phyloP scores from a whole-genome alignment of 2,888 invertebrate species.

The Drosophila cognata region DNA sequence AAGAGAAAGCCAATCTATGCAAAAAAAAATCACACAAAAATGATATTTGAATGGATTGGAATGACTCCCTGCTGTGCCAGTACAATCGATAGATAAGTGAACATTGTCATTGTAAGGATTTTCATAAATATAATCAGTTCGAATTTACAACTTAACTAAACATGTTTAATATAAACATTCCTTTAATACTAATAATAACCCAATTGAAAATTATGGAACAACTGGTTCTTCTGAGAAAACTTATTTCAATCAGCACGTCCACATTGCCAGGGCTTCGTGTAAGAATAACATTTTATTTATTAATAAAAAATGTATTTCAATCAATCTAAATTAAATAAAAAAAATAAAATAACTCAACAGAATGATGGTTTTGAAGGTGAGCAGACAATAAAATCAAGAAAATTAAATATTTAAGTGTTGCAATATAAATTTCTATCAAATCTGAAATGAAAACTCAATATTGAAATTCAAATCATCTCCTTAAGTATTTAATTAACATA shows the following conservation, averaged over 20 bases:
- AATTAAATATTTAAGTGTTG: neutral
- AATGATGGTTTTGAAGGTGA: neutral
- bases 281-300: neutral
- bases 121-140: neutral
- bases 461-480: no score
- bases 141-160: neutral
- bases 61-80: neutral
- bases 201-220: neutral
- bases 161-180: neutral
- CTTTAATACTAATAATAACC: neutral
- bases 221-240: neutral
- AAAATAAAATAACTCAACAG: neutral
- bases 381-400: neutral
- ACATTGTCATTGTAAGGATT: neutral
- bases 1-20: no score
- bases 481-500: neutral
- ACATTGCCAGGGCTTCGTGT: neutral
- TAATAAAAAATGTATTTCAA: neutral
- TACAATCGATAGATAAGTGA: neutral
- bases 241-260: neutral
- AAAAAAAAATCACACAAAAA: no score
- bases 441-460: no score
- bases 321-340: neutral
- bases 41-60: neutral
- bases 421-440: no score